phyloP scores from a whole-genome alignment of 2,797 vertebrate species.

The Ficedula albicollis region DNA sequence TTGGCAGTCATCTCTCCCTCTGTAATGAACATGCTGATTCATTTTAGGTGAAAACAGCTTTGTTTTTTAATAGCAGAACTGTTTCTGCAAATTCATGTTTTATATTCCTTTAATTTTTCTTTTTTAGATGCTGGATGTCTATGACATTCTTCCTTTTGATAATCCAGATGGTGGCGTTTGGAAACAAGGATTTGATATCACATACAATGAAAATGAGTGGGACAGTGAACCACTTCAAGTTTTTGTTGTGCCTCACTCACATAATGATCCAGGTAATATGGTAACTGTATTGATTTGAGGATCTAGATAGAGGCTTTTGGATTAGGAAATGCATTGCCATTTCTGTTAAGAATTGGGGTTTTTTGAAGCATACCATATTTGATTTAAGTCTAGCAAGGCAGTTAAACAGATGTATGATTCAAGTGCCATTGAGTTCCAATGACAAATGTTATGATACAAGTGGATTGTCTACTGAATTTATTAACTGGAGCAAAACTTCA shows the following conservation, averaged over 20 bases:
- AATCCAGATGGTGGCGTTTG: slow-evolving; percentile 91
- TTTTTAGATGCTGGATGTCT: slow-evolving; percentile 89
- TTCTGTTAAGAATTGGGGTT: neutral
- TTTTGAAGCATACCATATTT: neutral
- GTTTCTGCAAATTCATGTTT: neutral
- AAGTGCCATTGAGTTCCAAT: neutral
- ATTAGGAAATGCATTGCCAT: neutral
- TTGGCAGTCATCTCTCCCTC: neutral
- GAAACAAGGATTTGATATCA: slow-evolving; percentile 94
- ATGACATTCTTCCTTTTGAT: slow-evolving; percentile 88
- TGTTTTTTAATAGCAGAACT: neutral
- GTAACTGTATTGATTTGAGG: neutral
- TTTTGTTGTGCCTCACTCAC: slow-evolving; percentile 91
- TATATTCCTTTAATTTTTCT: slow-evolving; percentile 9
- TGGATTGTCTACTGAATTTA: neutral
- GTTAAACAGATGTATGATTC: neutral
- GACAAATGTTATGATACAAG: neutral
- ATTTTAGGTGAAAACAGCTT: neutral
- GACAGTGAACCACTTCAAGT: slow-evolving; percentile 85
- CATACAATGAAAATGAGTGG: slow-evolving; percentile 86
- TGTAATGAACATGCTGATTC: neutral
- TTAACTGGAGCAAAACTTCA: neutral
- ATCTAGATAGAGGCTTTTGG: neutral
- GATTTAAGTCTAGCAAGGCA: neutral
- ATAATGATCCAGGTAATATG: slow-evolving; percentile 90